These are phyloP conservation scores for Amiota minor DNA, from an alignment of 2,888 invertebrate genomes.

Conservation along the genomic window DNA sequence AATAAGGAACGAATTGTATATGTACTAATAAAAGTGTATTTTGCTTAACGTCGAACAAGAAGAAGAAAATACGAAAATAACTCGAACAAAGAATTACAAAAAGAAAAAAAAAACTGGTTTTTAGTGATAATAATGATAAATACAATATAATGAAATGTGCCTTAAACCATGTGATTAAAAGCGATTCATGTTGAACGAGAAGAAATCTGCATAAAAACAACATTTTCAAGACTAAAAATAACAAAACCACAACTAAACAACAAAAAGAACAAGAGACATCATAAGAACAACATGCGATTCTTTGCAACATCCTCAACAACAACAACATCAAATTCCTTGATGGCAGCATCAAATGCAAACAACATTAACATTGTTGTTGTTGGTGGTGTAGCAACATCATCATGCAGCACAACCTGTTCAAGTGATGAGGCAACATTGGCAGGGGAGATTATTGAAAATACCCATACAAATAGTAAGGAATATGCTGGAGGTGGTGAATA, in stretches of 20 bases:
- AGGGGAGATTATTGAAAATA: conserved; percentile 9
- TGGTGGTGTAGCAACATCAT: background rate
- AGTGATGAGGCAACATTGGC: conserved; percentile 25
- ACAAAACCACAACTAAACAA: background rate
- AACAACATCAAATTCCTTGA: conserved; percentile 5
- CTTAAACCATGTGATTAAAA: conserved; percentile 62
- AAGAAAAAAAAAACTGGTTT: conserved; percentile 51
- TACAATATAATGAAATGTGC: conserved; percentile 54
- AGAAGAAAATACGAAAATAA: conserved; percentile 26
- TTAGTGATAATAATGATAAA: conserved; percentile 56
- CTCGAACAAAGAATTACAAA: conserved; percentile 17
- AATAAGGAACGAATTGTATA: conserved; percentile 27
- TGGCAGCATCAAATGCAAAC: background rate
- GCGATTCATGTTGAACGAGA: conserved; percentile 53
- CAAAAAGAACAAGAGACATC: background rate
- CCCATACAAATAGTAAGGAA: background rate
- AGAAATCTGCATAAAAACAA: conserved; percentile 62
- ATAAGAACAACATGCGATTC: conserved; percentile 17
- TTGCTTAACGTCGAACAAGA: background rate
- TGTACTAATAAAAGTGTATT: background rate
- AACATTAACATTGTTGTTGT: too few species aligned
- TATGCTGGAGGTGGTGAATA: background rate
- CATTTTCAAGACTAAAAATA: conserved; percentile 16
- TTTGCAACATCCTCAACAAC: conserved; percentile 18
- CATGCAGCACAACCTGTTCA: conserved; percentile 18